Percentiles rank a stretch among this genome's conserved stretches.
These are phyloP conservation scores for Arctocebus calabarensis DNA, from an alignment of 2,797 vertebrate genomes.

Conservation along the genomic window DNA sequence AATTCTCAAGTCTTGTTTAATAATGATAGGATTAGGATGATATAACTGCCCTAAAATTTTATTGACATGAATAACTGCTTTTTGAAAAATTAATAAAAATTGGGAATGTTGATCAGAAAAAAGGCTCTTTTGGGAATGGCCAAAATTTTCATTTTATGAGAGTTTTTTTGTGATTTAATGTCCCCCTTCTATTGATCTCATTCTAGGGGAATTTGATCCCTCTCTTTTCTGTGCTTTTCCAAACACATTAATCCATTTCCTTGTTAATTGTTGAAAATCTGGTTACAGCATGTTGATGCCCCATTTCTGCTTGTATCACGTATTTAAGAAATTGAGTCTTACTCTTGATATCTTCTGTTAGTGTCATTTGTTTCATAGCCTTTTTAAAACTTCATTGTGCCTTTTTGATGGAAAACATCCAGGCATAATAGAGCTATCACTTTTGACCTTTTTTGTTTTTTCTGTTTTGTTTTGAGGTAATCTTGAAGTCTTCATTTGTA, in stretches of 20 bases:
- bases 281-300: slow-evolving; percentile 34
- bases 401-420: neutral
- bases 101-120: neutral
- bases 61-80: slow-evolving; percentile 39
- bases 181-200: neutral
- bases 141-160: slow-evolving; percentile 27
- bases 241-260: neutral
- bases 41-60: neutral
- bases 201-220: slow-evolving; percentile 55
- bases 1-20: neutral
- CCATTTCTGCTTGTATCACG: neutral
- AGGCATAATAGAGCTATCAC: neutral
- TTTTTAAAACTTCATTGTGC: neutral
- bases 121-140: neutral
- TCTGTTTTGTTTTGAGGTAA: slow-evolving; percentile 1
- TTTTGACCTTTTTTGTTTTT: neutral
- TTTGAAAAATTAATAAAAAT: slow-evolving; percentile 57
- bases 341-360: neutral
- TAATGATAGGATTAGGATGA: neutral
- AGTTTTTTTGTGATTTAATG: slow-evolving; percentile 7
- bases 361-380: neutral
- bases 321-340: slow-evolving; percentile 14
- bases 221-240: slow-evolving; percentile 31
- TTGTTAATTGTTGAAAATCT: slow-evolving; percentile 45
- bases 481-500: neutral